A percentile compares a stretch with the other conserved stretches of the same genome.
Evolutionary conservation across 2,797 vertebrate genomes (phyloP).

Genomic region (Potorous gilbertii): DNA sequence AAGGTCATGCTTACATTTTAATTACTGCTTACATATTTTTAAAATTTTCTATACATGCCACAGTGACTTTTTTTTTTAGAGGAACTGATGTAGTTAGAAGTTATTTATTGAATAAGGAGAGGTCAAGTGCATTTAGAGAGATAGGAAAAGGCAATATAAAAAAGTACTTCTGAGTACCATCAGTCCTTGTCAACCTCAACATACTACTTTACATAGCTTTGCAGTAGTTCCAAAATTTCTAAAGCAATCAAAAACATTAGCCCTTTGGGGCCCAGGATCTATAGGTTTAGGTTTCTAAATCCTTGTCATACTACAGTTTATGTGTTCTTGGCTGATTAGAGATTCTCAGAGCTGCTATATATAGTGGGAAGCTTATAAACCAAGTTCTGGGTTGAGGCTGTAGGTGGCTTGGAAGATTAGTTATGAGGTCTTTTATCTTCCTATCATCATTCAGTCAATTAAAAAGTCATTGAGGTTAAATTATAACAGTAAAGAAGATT

Average conservation of each 20-base stretch:
- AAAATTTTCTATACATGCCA: constrained; percentile 72
- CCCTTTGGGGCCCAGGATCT: constrained; percentile 21
- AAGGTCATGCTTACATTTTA: constrained; percentile 69
- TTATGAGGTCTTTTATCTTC: constrained; percentile 70
- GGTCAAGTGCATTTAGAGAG: constrained; percentile 58
- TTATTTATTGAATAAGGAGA: constrained; percentile 65
- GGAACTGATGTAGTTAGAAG: constrained; percentile 62
- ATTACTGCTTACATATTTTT: constrained; percentile 67
- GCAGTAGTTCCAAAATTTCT: constrained; percentile 54
- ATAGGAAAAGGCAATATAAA: constrained; percentile 62
- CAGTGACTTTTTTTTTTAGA: constrained; percentile 62
- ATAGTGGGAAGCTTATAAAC: constrained; percentile 41
- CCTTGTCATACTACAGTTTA: constrained; percentile 25
- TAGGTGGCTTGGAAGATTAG: constrained; percentile 56
- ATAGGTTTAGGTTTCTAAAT: constrained; percentile 48
- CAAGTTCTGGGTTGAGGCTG: constrained; percentile 62
- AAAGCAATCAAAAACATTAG: constrained; percentile 51
- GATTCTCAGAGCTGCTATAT: constrained; percentile 36
- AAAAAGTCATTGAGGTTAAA: constrained; percentile 65
- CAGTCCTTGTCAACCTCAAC: constrained; percentile 35
- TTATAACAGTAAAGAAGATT: constrained; percentile 55
- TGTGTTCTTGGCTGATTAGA: constrained; percentile 41
- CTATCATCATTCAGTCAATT: constrained; percentile 60
- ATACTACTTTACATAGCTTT: constrained; percentile 40
- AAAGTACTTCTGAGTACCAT: constrained; percentile 41